Percentiles rank a stretch among this genome's conserved stretches.
Evolutionary conservation across 2,797 vertebrate genomes (phyloP).

Genomic region (Bovichtus variegatus): DNA sequence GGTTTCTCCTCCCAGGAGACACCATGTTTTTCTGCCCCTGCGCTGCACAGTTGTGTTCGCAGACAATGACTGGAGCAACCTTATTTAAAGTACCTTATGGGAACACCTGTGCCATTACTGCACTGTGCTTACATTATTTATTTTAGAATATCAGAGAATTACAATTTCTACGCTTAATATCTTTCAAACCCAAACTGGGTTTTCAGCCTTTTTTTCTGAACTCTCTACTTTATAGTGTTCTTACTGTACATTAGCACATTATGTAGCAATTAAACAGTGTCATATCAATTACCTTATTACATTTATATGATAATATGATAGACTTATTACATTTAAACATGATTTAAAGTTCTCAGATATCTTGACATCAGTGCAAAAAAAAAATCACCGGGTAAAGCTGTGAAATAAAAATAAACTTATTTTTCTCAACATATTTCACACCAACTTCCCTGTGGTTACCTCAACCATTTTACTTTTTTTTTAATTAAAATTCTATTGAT

Average conservation of each 20-base stretch:
- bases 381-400: background rate
- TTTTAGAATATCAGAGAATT: conserved; percentile 44
- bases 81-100: conserved; percentile 25
- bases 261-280: background rate
- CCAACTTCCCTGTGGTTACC: background rate
- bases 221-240: background rate
- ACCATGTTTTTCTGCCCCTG: conserved; percentile 4
- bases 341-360: background rate
- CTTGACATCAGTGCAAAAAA: background rate
- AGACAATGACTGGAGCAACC: conserved; percentile 16
- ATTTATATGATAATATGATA: background rate
- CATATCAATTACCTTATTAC: background rate
- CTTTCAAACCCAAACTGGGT: background rate
- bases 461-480: background rate
- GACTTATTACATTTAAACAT: background rate
- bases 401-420: background rate
- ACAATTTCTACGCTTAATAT: conserved; percentile 32
- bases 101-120: conserved; percentile 28
- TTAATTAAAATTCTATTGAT: background rate
- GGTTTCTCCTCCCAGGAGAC: conserved; percentile 27
- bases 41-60: conserved; percentile 33
- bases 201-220: background rate
- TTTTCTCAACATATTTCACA: background rate
- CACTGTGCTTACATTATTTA: conserved; percentile 45
- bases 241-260: background rate